Percentiles rank a stretch among this genome's conserved stretches.
Evolutionary conservation across 2,113 vertebrate species (phyloP).

Genomic region (Machaerirhynchus nigripectus): DNA sequence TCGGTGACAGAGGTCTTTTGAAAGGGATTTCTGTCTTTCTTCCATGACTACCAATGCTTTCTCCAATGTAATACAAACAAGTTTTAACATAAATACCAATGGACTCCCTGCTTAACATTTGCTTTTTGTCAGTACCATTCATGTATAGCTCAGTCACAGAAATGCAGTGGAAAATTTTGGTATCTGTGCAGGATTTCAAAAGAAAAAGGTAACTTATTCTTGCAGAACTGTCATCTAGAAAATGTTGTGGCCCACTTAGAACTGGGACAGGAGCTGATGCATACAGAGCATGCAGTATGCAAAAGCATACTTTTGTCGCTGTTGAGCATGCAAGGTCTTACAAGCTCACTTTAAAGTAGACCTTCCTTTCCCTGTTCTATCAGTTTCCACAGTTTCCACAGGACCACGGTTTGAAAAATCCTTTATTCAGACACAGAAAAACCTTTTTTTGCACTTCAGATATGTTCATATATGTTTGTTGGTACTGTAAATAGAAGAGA

Average conservation of each 20-base stretch:
- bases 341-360: background rate
- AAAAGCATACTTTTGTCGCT: background rate
- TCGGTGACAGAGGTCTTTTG: background rate
- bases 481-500: background rate
- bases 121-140: background rate
- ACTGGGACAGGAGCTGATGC: background rate
- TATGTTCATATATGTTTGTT: background rate
- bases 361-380: background rate
- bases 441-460: rapidly evolving
- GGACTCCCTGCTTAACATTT: background rate
- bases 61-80: background rate
- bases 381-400: background rate
- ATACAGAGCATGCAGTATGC: background rate
- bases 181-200: background rate
- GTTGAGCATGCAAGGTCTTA: background rate
- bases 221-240: background rate
- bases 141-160: background rate
- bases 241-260: background rate
- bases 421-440: background rate
- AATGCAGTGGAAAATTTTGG: background rate
- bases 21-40: background rate
- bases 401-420: background rate
- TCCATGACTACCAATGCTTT: background rate
- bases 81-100: background rate
- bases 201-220: background rate